Conservation (phyloP, 2,113 vertebrate species). For the Callopanchax toddi region DNA sequence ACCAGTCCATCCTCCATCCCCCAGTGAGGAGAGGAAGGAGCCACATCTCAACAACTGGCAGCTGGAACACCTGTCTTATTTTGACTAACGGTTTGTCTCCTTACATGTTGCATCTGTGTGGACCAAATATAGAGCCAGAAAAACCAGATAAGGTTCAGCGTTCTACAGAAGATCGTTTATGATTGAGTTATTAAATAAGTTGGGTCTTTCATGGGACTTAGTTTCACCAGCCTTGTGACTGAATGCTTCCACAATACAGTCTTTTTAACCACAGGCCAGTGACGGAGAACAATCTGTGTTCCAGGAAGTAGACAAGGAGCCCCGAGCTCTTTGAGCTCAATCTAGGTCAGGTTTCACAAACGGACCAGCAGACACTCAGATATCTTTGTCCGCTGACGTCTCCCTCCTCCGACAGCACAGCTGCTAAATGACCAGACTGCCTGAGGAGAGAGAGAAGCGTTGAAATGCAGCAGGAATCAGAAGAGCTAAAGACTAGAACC, state of each 20-base stretch:
- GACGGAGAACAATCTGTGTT: conserved; percentile 57
- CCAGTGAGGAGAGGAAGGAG: conserved; percentile 23
- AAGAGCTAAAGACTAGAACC: too few species aligned
- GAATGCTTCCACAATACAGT: conserved; percentile 9
- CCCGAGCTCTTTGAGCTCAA: conserved; percentile 55
- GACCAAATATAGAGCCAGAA: too few species aligned
- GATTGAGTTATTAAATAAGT: conserved; percentile 6
- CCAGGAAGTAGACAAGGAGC: conserved; percentile 37
- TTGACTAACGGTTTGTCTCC: conserved; percentile 3
- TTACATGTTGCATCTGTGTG: too few species aligned
- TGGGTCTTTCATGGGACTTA: conserved; percentile 7
- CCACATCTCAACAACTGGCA: conserved; percentile 67
- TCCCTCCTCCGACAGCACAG: conserved; percentile 1
- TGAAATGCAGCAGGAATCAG: conserved; percentile 58
- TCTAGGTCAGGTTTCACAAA: conserved; percentile 73
- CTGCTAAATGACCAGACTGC: conserved; percentile 53
- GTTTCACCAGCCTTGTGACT: conserved; percentile 25
- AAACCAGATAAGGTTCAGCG: neutral
- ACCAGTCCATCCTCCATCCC: conserved; percentile 34
- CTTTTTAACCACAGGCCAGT: conserved; percentile 23
- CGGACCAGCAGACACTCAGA: conserved; percentile 41
- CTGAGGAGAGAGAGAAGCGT: conserved; percentile 59
- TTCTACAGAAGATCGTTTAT: too few species aligned
- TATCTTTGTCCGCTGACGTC: conserved; percentile 38
- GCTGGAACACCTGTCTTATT: conserved; percentile 41